phyloP scores from a whole-genome alignment of 2,113 vertebrate species.

The Thinocorus orbignyianus region DNA sequence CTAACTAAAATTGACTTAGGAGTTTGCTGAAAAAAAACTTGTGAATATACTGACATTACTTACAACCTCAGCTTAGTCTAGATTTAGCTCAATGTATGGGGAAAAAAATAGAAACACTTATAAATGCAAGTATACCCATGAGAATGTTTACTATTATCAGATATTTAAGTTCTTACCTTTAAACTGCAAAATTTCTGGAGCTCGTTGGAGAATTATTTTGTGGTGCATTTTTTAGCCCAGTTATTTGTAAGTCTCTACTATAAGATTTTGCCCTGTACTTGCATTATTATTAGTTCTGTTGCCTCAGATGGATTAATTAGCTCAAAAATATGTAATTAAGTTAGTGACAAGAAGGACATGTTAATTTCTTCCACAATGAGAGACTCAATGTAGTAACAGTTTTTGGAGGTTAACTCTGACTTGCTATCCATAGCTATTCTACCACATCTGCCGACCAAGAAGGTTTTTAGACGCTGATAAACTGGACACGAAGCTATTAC shows the following conservation, averaged over 20 bases:
- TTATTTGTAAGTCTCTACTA: neutral
- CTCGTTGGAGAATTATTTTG: neutral
- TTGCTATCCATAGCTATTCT: neutral
- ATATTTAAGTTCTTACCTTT: neutral
- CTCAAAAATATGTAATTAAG: neutral
- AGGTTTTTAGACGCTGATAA: neutral
- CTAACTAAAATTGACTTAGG: neutral
- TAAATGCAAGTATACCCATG: neutral
- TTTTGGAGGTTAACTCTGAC: neutral
- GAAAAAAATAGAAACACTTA: neutral
- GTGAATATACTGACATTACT: neutral
- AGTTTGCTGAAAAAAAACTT: neutral
- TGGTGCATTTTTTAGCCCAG: neutral
- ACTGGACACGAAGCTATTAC: neutral
- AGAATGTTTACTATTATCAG: neutral
- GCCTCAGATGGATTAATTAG: neutral
- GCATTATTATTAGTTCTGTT: neutral
- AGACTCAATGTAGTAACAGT: neutral
- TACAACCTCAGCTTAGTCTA: neutral
- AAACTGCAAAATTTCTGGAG: neutral
- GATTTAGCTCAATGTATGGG: neutral
- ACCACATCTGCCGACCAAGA: neutral
- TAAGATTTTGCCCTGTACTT: neutral
- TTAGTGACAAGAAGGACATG: neutral
- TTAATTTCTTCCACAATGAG: neutral